Base-by-base conservation (phyloP, 2,888 invertebrate genomes). In the Diogma glabrata region DNA sequence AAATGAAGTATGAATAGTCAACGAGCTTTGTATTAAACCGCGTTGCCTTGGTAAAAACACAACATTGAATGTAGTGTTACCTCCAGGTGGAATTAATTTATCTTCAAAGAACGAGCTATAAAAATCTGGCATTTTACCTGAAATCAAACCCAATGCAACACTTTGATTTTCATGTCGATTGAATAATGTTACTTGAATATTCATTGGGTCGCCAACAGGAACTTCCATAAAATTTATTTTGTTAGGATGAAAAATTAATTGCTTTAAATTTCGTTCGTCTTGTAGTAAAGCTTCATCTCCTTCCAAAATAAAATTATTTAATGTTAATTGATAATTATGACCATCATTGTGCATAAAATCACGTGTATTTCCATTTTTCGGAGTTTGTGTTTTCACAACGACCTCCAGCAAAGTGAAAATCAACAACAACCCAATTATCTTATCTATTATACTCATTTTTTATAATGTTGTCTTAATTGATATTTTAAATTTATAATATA, bases 61-160 rank as follows among this genome's bases (percentile, higher is more conserved):
- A 62, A 97, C 91, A 74, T 87, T 92, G 73, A 97, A 94, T 56
- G 91, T 84, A 57, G 96, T 95, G 70, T 94, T 94, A 56, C 87
- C 89, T 60, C 84, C 79, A 53, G 94, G 91, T 62, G 87, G 84
- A 67, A 96, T 81, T 68, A 94, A 93, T 81, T 93, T 93, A 64
- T 92, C 84, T 65, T 92, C 87, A 71, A 95, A 95, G 77, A 96
- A 95, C 58, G 95, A 94, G 64, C 94, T 93, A 72, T 96, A 93
- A 76, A 96, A 96, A 74, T 93, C 89, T 28, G 88, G 84, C 60
- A 92, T 91, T 70, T 84, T 90, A 62, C 94, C 94, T 58, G 93
- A 91, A 65, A 96, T 91, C 58, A 94, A 93, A 66, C 89, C 84
- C 67, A 96, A 81, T 69, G 91, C 89, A 64, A 96, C 80, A 64